A percentile compares a stretch with the other conserved stretches of the same genome.
phyloP scores from a whole-genome alignment of 2,113 vertebrate species.

The Oreochromis tanganicae region DNA sequence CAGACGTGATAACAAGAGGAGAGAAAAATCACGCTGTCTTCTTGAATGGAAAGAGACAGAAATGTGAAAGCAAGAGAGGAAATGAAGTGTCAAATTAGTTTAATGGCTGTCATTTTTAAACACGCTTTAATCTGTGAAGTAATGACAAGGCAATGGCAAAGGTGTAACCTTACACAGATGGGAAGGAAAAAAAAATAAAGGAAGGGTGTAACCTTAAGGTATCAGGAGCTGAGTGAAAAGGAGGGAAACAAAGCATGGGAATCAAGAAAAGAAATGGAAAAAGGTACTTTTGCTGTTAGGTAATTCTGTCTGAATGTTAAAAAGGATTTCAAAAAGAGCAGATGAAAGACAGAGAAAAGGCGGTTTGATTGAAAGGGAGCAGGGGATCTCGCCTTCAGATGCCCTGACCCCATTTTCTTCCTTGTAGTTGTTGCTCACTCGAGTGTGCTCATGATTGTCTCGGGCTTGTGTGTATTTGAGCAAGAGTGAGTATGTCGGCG shows the following conservation, averaged over 20 bases:
- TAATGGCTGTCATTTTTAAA: background rate
- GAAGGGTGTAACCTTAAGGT: background rate
- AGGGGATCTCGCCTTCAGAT: constrained; percentile 11
- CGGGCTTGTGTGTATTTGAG: background rate
- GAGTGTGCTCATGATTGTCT: constrained; percentile 8
- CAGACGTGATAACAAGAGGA: background rate
- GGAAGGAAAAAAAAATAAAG: background rate
- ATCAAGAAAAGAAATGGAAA: background rate
- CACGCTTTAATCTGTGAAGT: background rate
- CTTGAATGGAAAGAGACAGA: background rate
- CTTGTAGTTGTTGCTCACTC: constrained; percentile 31
- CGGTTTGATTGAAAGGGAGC: constrained; percentile 32
- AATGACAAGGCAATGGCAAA: background rate
- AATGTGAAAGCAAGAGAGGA: background rate
- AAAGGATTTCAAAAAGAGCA: background rate
- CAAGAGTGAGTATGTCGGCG: background rate
- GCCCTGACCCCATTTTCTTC: constrained; percentile 44
- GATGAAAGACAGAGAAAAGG: background rate
- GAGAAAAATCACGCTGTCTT: background rate
- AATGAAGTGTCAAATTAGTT: background rate
- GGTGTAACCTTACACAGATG: background rate
- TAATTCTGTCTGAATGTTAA: background rate
- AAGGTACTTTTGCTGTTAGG: background rate
- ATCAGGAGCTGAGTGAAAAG: background rate
- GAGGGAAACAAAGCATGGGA: background rate